Conservation (phyloP, 2,113 vertebrate species). For the Channa maculata region DNA sequence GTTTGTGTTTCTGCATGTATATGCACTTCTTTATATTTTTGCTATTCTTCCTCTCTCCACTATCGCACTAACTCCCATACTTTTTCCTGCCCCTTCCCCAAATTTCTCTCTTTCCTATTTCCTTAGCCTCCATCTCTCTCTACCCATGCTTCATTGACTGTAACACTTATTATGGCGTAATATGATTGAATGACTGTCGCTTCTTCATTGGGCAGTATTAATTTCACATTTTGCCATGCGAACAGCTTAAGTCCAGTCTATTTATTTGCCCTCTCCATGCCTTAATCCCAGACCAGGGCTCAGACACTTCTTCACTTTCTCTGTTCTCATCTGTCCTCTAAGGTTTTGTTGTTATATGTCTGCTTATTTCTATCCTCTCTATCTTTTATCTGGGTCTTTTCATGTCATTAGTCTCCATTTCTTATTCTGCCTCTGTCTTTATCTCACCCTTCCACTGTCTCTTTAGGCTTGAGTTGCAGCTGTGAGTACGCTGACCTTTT, state of each 20-base stretch:
- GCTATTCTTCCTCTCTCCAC: not conserved
- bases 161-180: slow-evolving; percentile 43
- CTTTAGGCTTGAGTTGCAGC: slow-evolving; percentile 53
- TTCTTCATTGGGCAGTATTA: slow-evolving; percentile 47
- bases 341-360: not conserved
- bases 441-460: slow-evolving; percentile 26
- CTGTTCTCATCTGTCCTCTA: not conserved
- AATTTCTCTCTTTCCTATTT: not conserved
- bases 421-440: slow-evolving; percentile 10
- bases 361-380: not conserved
- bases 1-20: not conserved
- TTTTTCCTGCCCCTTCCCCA: not conserved
- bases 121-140: not conserved
- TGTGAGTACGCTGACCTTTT: slow-evolving; percentile 63
- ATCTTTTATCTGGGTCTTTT: slow-evolving; percentile 9
- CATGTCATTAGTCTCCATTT: slow-evolving; percentile 19
- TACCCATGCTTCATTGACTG: slow-evolving; percentile 25
- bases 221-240: slow-evolving; percentile 45
- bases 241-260: slow-evolving; percentile 8
- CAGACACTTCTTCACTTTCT: slow-evolving; percentile 14
- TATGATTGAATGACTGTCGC: slow-evolving; percentile 55
- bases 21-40: not conserved
- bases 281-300: slow-evolving; percentile 33
- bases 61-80: slow-evolving; percentile 10
- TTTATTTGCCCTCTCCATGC: slow-evolving; percentile 5